These are phyloP conservation scores for Drosophila acutilabella DNA, from an alignment of 2,888 invertebrate genomes.

Conservation along the genomic window DNA sequence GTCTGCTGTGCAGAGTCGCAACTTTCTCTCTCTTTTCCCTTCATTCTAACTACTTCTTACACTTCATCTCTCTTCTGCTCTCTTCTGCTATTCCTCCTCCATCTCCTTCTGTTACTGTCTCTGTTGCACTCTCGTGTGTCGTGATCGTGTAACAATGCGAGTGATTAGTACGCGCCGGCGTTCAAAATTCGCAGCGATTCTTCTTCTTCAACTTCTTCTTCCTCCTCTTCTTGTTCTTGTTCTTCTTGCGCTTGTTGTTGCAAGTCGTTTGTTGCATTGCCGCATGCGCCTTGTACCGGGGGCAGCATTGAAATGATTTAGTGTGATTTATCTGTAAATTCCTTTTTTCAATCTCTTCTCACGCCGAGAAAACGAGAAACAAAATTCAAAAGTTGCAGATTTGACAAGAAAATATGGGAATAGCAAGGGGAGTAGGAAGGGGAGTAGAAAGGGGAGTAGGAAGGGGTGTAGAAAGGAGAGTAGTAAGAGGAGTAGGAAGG, in stretches of 20 bases:
- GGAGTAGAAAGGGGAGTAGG: too few species aligned
- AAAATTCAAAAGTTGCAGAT: too few species aligned
- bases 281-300: slow-evolving; percentile 68
- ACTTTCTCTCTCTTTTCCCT: neutral
- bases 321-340: slow-evolving; percentile 83
- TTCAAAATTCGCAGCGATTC: slow-evolving; percentile 63
- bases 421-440: too few species aligned
- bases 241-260: slow-evolving; percentile 19
- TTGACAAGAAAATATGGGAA: too few species aligned
- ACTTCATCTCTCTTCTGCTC: neutral
- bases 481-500: too few species aligned
- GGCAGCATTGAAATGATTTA: slow-evolving; percentile 80
- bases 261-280: slow-evolving; percentile 57
- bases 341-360: slow-evolving; percentile 83
- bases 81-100: neutral
- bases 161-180: slow-evolving; percentile 82
- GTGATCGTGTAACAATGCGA: slow-evolving; percentile 80
- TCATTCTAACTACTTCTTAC: neutral
- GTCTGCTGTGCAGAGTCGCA: slow-evolving; percentile 44
- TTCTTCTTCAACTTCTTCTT: slow-evolving; percentile 26
- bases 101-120: neutral
- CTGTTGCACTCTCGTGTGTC: slow-evolving; percentile 13
- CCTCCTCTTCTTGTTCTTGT: slow-evolving; percentile 12
- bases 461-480: too few species aligned
- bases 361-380: slow-evolving; percentile 60